Base-by-base conservation (phyloP, 2,797 vertebrate genomes). In the Triplophysa yarkandensis region DNA sequence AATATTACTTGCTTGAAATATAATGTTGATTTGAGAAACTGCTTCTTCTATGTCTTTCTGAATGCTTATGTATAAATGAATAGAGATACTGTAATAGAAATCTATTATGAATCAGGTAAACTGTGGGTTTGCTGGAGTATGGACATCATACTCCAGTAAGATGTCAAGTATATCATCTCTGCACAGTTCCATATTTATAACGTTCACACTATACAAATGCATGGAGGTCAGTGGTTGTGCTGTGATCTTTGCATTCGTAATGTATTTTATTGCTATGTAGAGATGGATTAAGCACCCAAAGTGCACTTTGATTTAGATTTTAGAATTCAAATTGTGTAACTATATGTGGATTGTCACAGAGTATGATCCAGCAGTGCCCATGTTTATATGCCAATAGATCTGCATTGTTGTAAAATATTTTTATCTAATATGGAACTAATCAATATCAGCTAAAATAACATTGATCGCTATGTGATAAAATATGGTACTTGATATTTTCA, bases 361-460 rank as follows among this genome's bases (percentile, higher is more conserved):
- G 76, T 91, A 81, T 85, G 85, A 85, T 83, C 82, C 83, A 85
- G 78, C 76, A 81, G 77, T 83, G 86, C 81, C 83, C 87, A 86
- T 87, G 68, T 80, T 83, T 78, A 77, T 77, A 75, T 86, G 75
- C 78, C 67, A 79, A 84, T 76, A 85, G 27, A 85, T 84, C 78
- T 88, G 87, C 88, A 86, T 85, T 89, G 86, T 83, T 86, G 83
- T 89, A 83, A 81, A 69, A 54, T 65, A 61, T 66, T 58, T 74
- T 60, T 50, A 16, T 62, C 28, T 71, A 66, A 66, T 55, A 43
- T 54, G 43, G 16, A 79, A 76, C 79, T 77, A 82, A 78, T 46
- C 81, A 71, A 57, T 78, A 74, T 82, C 68, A 23, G 19, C 19
- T n/a, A 25, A 66, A 68, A 80, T 85, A 84, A 82, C 19, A 39